These are phyloP conservation scores for Eumaeus atala DNA, from an alignment of 1,140 invertebrate species.

Conservation along the genomic window DNA sequence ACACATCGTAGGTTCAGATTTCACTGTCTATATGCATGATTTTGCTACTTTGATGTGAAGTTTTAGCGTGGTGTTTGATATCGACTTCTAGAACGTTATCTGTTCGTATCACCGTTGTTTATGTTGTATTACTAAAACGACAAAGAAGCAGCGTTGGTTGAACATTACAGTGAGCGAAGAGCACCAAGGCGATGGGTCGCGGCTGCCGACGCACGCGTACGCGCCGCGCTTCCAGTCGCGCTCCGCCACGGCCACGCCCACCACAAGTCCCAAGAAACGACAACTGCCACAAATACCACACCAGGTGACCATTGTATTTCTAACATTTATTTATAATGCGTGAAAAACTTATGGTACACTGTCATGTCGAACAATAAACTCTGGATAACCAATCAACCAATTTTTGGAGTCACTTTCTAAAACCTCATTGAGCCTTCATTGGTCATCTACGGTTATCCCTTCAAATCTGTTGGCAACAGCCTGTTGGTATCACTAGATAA, in stretches of 20 bases:
- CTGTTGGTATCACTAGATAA: too few species aligned
- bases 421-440: too few species aligned
- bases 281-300: slow-evolving; percentile 92
- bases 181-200: slow-evolving; percentile 38
- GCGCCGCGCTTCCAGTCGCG: slow-evolving; percentile 83
- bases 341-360: too few species aligned
- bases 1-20: slow-evolving; percentile 24
- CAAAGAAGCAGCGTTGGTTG: slow-evolving; percentile 22
- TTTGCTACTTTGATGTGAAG: slow-evolving; percentile 12
- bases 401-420: too few species aligned
- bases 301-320: slow-evolving; percentile 41
- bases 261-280: slow-evolving; percentile 95
- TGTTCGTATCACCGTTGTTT: slow-evolving; percentile 4
- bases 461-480: too few species aligned
- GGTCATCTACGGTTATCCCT: too few species aligned
- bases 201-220: slow-evolving; percentile 69
- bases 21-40: slow-evolving; percentile 26
- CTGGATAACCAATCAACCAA: too few species aligned
- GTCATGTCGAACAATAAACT: too few species aligned
- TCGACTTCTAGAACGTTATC: not conserved
- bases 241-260: slow-evolving; percentile 93
- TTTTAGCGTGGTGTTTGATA: slow-evolving; percentile 2
- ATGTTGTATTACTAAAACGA: slow-evolving; percentile 19
- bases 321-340: too few species aligned
- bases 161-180: slow-evolving; percentile 49